Conservation (phyloP, 1,140 invertebrate genomes). For the Tetramorium simillimum region DNA sequence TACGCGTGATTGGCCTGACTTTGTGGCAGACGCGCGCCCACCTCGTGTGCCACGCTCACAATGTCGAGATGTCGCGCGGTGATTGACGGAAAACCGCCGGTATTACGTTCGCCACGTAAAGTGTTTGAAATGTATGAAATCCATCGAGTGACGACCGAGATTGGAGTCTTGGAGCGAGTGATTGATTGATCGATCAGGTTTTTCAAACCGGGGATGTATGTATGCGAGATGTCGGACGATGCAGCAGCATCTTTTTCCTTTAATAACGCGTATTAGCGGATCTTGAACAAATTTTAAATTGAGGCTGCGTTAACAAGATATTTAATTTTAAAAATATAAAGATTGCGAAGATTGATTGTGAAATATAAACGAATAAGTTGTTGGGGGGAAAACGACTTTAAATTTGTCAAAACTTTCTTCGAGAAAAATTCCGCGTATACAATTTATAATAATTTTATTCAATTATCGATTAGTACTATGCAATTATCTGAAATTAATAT, state of each 20-base stretch:
- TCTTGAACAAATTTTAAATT: background rate
- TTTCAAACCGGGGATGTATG: background rate
- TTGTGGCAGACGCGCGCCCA: background rate
- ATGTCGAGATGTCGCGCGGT: background rate
- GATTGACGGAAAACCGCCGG: slow-evolving; percentile 25
- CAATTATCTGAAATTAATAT: slow-evolving; percentile 1
- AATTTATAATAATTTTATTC: background rate
- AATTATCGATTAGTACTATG: background rate
- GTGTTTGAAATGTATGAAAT: slow-evolving; percentile 7
- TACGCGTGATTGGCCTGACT: slow-evolving; percentile 37
- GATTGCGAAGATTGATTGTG: background rate
- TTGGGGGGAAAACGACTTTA: background rate
- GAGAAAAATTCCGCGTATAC: too few species aligned
- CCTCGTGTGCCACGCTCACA: background rate
- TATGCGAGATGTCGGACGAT: background rate
- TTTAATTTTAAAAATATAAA: background rate
- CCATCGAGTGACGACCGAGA: background rate
- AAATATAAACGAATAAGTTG: background rate
- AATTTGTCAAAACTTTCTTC: background rate
- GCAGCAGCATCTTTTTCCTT: background rate
- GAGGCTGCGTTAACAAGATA: background rate
- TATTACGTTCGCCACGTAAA: slow-evolving; percentile 12
- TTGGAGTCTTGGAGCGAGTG: background rate
- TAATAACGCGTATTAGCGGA: background rate
- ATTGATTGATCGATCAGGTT: background rate